Evolutionary conservation across 1,140 invertebrate genomes (phyloP), one percentile per base, ranked within the genome.

Genomic region (Lordiphosa collinella): DNA sequence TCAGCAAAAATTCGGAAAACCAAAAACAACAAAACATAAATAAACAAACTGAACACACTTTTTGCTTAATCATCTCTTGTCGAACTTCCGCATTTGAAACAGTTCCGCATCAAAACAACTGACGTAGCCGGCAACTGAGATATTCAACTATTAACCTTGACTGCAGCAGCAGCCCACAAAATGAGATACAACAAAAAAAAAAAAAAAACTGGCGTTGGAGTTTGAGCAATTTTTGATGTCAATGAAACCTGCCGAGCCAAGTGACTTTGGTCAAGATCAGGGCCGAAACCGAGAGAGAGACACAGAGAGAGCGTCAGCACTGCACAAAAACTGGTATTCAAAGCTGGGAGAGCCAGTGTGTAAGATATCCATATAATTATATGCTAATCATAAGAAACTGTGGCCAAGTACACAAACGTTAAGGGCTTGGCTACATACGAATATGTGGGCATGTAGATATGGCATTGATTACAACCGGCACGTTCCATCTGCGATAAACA

Each of bases 81-180:
- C 5, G 31, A 58, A 75, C 76, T 82, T 82, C 78, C 76, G 76
- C 67, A 55, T 75, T 32, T 51, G 63, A 78, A 85, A 63, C 16
- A 82, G 67, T 84, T 84, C 78, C 78, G 78, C 72, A 16, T 84
- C 46, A 41, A 29, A 55, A 43, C 41, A 44, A 36, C 65, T 70
- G 75, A 79, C 75, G 65, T 51, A 75, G 69, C 69, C 60, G 50
- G 56, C 44, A 43, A 57, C 44, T 32, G 40, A n/a, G 48, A 41
- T 34, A 52, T 82, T 82, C 72, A 82, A 82, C 68, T 84, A 65
- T 84, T 84, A 84, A 84, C 78, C 78, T 84, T 84, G 78, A 65
- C 56, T 46, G 58, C 41, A 64, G 36, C 41, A 64, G 36, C 41
- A 12, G 11, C 22, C 3, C 14, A 10, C 34, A 37, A 22, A 38